These are phyloP conservation scores for Tetramorium parvispinum DNA, from an alignment of 1,140 invertebrate genomes.

Conservation along the genomic window DNA sequence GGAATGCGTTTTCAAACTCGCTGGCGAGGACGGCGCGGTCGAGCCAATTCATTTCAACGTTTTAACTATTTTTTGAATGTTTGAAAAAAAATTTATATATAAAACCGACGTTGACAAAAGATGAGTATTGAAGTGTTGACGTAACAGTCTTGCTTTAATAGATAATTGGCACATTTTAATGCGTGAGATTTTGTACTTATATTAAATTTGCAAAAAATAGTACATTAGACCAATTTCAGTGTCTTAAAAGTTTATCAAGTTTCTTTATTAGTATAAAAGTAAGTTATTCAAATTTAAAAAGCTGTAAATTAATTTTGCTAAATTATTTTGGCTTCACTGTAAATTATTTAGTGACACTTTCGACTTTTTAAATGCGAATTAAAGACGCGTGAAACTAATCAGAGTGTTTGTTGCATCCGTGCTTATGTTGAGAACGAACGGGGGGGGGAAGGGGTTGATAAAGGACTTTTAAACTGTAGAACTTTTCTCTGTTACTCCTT, in stretches of 20 bases:
- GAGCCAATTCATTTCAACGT: constrained; percentile 4
- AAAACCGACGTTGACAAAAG: background rate
- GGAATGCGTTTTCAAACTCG: constrained; percentile 14
- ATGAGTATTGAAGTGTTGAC: background rate
- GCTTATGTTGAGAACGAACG: background rate
- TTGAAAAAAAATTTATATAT: background rate
- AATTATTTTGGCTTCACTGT: background rate
- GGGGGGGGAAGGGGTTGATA: background rate
- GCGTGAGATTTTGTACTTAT: background rate
- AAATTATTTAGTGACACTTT: background rate
- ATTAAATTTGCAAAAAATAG: background rate
- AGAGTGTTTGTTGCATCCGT: constrained; percentile 5
- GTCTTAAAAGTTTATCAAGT: background rate
- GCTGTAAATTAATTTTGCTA: background rate
- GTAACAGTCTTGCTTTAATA: background rate
- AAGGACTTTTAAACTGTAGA: background rate
- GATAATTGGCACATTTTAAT: background rate
- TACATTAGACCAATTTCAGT: background rate
- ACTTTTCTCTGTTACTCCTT: background rate
- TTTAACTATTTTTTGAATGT: constrained; percentile 11
- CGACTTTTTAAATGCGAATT: background rate
- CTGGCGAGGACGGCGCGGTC: background rate
- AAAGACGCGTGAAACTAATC: background rate
- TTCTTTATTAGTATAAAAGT: background rate
- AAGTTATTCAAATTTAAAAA: background rate